phyloP scores from a whole-genome alignment of 2,113 vertebrate species.

The Azemiops feae region DNA sequence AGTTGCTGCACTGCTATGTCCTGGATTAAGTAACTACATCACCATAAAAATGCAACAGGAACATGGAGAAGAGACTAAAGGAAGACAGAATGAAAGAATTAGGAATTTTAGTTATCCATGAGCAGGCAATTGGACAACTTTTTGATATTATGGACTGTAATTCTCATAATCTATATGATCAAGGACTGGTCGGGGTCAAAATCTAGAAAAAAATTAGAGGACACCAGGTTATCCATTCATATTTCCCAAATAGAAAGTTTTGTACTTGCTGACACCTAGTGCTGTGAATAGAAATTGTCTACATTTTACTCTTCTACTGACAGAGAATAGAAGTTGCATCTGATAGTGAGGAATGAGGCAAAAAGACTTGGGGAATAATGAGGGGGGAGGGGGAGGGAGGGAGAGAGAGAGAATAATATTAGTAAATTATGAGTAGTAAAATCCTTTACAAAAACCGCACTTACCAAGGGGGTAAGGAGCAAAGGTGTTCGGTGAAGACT shows the following conservation, averaged over 20 bases:
- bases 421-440: neutral
- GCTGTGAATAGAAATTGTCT: neutral
- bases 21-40: neutral
- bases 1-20: neutral
- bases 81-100: neutral
- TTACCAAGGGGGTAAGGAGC: constrained; percentile 91
- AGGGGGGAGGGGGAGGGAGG: neutral
- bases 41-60: neutral
- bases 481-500: constrained; percentile 90
- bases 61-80: neutral
- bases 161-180: neutral
- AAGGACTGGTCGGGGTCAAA: neutral
- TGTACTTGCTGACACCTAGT: neutral
- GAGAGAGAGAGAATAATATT: neutral
- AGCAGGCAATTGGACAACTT: neutral
- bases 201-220: neutral
- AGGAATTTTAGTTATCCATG: neutral
- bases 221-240: neutral
- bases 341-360: neutral
- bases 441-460: constrained; percentile 41
- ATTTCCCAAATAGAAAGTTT: neutral
- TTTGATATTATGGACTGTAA: neutral
- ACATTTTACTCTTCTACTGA: neutral
- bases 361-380: neutral
- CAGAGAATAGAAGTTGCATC: neutral